Conservation (phyloP, 2,888 invertebrate species). For the Chrysina gloriosa region DNA sequence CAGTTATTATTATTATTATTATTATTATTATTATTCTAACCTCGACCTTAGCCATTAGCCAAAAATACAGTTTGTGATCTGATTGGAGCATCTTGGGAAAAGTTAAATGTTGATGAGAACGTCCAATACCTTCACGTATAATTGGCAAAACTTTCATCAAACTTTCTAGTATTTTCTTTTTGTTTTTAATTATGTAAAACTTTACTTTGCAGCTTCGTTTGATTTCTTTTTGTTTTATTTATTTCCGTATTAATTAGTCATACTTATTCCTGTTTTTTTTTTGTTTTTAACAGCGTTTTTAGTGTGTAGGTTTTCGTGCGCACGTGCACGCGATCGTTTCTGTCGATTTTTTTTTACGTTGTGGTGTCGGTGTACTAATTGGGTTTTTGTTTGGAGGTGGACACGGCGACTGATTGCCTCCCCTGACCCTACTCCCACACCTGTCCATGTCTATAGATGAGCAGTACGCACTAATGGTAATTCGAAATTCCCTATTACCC, state of each 20-base stretch:
- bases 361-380: slow-evolving; percentile 56
- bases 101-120: background rate
- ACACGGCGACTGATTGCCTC: slow-evolving; percentile 69
- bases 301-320: slow-evolving; percentile 39
- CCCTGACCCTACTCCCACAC: slow-evolving; percentile 65
- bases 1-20: no score
- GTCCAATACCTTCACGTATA: background rate
- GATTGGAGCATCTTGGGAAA: background rate
- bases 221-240: background rate
- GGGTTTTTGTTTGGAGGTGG: slow-evolving; percentile 66
- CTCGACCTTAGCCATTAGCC: no score
- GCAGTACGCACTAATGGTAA: slow-evolving; percentile 66
- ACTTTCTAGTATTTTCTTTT: background rate
- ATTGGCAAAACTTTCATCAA: background rate
- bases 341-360: slow-evolving; percentile 26
- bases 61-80: no score
- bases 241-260: background rate
- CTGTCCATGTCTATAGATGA: slow-evolving; percentile 65
- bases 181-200: slow-evolving; percentile 2
- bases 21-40: no score
- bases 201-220: slow-evolving; percentile 28
- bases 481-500: slow-evolving; percentile 46
- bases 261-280: slow-evolving; percentile 2
- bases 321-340: slow-evolving; percentile 40
- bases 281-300: slow-evolving; percentile 30